These are phyloP conservation scores for Bombylius major DNA, from an alignment of 2,888 invertebrate genomes.

Conservation along the genomic window DNA sequence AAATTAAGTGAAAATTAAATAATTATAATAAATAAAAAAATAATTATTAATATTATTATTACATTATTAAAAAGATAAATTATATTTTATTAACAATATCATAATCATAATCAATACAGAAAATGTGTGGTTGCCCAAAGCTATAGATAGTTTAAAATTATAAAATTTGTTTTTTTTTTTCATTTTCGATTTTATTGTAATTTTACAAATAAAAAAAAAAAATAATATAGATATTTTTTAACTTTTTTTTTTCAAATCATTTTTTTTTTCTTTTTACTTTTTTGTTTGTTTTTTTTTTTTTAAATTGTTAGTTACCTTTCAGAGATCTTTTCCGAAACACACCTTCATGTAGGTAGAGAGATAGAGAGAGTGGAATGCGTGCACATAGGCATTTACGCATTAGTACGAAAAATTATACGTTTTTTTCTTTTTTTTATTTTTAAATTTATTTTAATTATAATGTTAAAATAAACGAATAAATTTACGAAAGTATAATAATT, in stretches of 20 bases:
- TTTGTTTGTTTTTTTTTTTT: conserved; percentile 17
- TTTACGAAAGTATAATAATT: too few species aligned
- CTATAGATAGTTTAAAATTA: conserved; percentile 15
- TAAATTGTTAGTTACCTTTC: conserved; percentile 68
- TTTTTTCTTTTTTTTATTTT: conserved; percentile 13
- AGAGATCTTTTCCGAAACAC: conserved; percentile 95
- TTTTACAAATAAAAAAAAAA: too few species aligned
- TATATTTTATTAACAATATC: conserved; percentile 4
- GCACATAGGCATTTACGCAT: conserved; percentile 39
- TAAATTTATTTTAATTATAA: background rate
- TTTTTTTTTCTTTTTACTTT: conserved; percentile 34
- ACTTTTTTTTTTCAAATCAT: conserved; percentile 7
- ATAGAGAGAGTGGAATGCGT: conserved; percentile 43
- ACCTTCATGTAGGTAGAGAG: conserved; percentile 47
- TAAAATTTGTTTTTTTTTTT: too few species aligned
- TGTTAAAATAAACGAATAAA: background rate
- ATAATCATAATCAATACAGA: conserved; percentile 9
- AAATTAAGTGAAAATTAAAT: too few species aligned
- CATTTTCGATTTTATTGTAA: too few species aligned
- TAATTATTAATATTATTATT: too few species aligned
- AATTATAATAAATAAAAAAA: too few species aligned
- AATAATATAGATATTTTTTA: conserved; percentile 5
- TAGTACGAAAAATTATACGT: conserved; percentile 41
- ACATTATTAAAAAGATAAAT: background rate
- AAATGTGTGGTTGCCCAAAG: conserved; percentile 9